Evolutionary conservation across 2,888 invertebrate species (phyloP), one percentile per base, ranked within the genome.

Genomic region (Drosophila flavopinicola): DNA sequence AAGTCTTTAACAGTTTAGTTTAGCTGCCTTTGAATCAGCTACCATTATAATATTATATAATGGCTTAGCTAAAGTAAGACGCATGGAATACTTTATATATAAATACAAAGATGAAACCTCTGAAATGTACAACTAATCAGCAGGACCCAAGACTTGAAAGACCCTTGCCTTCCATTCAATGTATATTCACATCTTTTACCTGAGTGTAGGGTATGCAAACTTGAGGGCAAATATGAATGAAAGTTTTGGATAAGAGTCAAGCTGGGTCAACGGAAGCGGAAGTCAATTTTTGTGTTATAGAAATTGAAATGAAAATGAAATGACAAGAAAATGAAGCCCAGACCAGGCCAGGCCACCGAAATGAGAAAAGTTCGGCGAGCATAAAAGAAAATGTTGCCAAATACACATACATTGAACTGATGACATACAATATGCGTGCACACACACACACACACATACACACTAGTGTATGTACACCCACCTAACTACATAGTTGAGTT

Each of bases 341-440:
- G 56, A 47, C 45, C 60, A 65, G 48, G n/a, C n/a, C n/a, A 3
- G 20, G 20, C 20, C 52, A 49, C 6, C 37, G 17, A 85, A 85
- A 83, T 85, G 76, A 67, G 78, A 85, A 78, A 85, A 78, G 57
- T 85, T 78, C 30, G 48, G 47, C 54, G 58, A 63, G 56, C 61
- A 70, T 65, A 60, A 75, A 72, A 75, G 85, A 71, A 78, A 85
- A 82, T 67, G 85, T 85, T 74, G 83, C 78, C 74, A 85, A 75
- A n/a, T n/a, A n/a, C 64, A 65, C 32, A 73, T 78, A 65, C 47
- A 65, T 53, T 48, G 45, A 59, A 60, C 51, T 42, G 49, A 54
- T 51, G 73, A 38, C 53, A 70, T 51, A 45, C 23, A 51, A 39
- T 48, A 67, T 59, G 27, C 48, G 39, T 29, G 13, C 30, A 30